These are phyloP conservation scores for Uropetala carovei DNA, from an alignment of 2,888 invertebrate species.

Conservation along the genomic window DNA sequence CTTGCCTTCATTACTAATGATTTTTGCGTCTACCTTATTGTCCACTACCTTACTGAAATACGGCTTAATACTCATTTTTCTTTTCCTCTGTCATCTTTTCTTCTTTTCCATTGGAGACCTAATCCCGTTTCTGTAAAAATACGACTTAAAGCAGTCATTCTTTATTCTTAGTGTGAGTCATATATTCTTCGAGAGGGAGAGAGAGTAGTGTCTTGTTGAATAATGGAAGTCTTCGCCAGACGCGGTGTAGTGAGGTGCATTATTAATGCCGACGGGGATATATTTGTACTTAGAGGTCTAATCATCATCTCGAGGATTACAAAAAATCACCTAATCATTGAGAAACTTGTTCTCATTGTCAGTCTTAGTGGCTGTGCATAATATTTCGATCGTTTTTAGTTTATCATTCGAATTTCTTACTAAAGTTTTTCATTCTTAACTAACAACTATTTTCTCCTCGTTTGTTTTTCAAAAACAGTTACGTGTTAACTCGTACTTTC, in stretches of 20 bases:
- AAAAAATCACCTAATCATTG: constrained; percentile 6
- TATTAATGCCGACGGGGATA: neutral
- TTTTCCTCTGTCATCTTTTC: neutral
- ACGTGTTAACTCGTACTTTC: too few species aligned
- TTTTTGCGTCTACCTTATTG: neutral
- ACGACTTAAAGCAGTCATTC: constrained; percentile 6
- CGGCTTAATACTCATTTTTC: constrained; percentile 25
- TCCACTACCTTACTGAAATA: neutral
- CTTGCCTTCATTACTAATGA: neutral
- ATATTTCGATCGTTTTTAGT: too few species aligned
- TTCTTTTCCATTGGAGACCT: neutral
- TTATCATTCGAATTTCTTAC: too few species aligned
- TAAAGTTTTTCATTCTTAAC: too few species aligned
- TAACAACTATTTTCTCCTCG: too few species aligned
- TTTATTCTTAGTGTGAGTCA: constrained; percentile 35
- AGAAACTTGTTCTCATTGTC: neutral
- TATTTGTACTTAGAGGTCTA: constrained; percentile 12
- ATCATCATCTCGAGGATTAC: neutral
- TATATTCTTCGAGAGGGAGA: neutral
- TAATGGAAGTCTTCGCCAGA: neutral
- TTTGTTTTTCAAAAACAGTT: too few species aligned
- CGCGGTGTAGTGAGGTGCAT: constrained; percentile 4
- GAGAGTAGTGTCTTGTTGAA: neutral
- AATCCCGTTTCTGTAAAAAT: constrained; percentile 18
- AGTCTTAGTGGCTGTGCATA: too few species aligned